These are phyloP conservation scores for Mus spretus DNA, from an alignment of 2,797 vertebrate genomes.

Conservation along the genomic window DNA sequence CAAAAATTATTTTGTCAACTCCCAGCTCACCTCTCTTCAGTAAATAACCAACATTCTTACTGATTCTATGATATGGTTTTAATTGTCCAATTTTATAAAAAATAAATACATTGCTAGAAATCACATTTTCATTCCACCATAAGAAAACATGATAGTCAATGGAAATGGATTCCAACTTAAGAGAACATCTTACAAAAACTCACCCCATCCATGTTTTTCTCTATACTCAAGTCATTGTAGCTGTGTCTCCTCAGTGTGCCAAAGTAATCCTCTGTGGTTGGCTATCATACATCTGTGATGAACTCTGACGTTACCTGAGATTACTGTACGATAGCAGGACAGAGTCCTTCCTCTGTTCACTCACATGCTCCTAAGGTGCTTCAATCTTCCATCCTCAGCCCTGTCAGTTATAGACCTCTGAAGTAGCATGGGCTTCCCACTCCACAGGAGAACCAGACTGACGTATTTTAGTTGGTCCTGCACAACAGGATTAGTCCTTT, in stretches of 20 bases:
- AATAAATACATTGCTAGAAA: constrained; percentile 44
- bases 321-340: background rate
- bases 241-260: background rate
- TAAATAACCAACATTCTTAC: background rate
- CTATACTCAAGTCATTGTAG: constrained; percentile 3
- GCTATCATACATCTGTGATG: constrained; percentile 17
- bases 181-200: background rate
- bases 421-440: background rate
- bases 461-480: background rate
- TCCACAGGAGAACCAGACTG: background rate
- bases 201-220: background rate
- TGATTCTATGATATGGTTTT: constrained; percentile 45
- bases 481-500: background rate
- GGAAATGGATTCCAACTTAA: background rate
- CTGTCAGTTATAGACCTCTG: background rate
- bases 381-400: background rate
- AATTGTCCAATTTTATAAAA: constrained; percentile 52
- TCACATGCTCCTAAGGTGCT: background rate
- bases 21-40: background rate
- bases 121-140: constrained; percentile 54
- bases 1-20: background rate
- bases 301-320: background rate
- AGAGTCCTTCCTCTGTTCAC: background rate
- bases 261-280: constrained; percentile 3
- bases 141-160: background rate